Base-by-base conservation (phyloP, 2,888 invertebrate species). In the Drosophila ezoana region DNA sequence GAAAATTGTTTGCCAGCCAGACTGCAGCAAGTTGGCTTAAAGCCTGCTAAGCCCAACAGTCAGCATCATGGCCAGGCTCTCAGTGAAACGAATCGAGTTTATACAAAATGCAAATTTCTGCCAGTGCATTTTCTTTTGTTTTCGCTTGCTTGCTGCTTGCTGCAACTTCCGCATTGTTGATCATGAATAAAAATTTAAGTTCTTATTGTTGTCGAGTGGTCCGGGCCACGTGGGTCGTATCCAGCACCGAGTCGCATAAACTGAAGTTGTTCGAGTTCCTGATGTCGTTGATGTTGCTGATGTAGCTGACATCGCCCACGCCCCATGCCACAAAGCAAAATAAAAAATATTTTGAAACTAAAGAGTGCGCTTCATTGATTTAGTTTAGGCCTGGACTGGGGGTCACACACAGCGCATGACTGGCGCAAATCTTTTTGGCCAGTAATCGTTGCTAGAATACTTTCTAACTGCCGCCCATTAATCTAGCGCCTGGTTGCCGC, bases 101-200 rank as follows among this genome's bases (percentile, higher is more conserved):
- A 74, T 79, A 62, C 47, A 72, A 81, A 71, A 75, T 59, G 72
- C 66, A 85, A 89, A 85, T 85, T 84, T 72, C 58, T 60, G 66
- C 59, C 67, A 79, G 78, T 75, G 85, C 64, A 84, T 83, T 84
- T 84, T 78, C 70, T 76, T 73, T 89, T 87, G 85, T 85, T 83
- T 86, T 76, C 59, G 52, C 52, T 41, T 35, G 49, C 28, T 28
- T n/a, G 57, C 54, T 52, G 45, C 49, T 41, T 49, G 48, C 76
- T 75, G 85, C 74, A 89, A 82, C 89, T 86, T 86, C 86, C 86
- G 86, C 86, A 89, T 86, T 86, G 89, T 79, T 89, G 89, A 74
- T 82, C 89, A 86, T 86, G 86, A 87, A 86, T 86, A 89, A 87
- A 86, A 86, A 79, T 89, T 85, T 77, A 86, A 87, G 75, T 89